phyloP scores from a whole-genome alignment of 2,797 vertebrate genomes.

The Jordanella pulchra region DNA sequence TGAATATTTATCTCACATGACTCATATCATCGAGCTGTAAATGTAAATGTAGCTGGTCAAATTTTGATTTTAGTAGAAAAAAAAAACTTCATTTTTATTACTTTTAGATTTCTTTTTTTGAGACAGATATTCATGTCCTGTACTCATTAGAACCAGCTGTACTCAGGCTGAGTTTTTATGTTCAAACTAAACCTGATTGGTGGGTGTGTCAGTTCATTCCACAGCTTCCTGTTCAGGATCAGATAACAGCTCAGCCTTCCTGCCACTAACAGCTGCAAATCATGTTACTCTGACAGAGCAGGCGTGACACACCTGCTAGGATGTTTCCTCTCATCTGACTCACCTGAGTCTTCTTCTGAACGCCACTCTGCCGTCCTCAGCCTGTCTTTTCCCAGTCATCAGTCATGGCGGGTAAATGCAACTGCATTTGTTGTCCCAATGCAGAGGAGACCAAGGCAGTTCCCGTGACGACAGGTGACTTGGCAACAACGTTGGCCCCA shows the following conservation, averaged over 20 bases:
- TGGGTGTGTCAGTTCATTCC: neutral
- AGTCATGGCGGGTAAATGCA: constrained; percentile 47
- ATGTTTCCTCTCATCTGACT: constrained; percentile 9
- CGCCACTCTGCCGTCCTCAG: neutral
- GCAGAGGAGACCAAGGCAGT: constrained; percentile 39
- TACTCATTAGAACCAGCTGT: neutral
- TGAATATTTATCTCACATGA: no score
- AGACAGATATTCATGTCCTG: neutral
- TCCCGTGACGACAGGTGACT: constrained; percentile 8
- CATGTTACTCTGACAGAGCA: neutral
- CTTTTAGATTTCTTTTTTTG: neutral
- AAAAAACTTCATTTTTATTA: no score
- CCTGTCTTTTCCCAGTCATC: neutral
- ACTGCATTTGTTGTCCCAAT: constrained; percentile 51
- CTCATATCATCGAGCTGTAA: no score
- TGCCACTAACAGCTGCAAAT: constrained; percentile 4
- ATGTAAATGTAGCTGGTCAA: no score
- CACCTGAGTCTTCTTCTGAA: neutral
- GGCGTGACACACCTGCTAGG: neutral
- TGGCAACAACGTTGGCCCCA: constrained; percentile 49
- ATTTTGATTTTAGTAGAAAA: no score
- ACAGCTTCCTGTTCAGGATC: constrained; percentile 36
- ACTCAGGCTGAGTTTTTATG: neutral
- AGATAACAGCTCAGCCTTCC: constrained; percentile 12
- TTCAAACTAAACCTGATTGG: constrained; percentile 23